Evolutionary conservation across 1,140 invertebrate species (phyloP), one percentile per base, ranked within the genome.

Genomic region (Tachypleus tridentatus): DNA sequence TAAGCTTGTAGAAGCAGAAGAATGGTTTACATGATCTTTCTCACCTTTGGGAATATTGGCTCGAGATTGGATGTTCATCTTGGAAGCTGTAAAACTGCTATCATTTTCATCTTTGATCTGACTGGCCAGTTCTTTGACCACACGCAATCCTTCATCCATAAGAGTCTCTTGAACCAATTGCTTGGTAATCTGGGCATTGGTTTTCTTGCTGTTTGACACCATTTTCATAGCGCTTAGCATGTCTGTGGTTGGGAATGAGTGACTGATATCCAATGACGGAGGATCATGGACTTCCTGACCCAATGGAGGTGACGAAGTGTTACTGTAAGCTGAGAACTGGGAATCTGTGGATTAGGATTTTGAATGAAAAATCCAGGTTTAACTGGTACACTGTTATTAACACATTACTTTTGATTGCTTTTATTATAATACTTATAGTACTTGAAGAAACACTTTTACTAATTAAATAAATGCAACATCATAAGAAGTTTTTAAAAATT

Each of bases 131-230:
- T 76, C 75, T 67, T 75, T 75, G 4, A 76, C 74, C 56, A 76
- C 74, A 61, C 75, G 68, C 10, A 76, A 65, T n/a, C 75, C 75
- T 71, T 76, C 75, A 62, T 76, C 72, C 64, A 76, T 73, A 10
- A 76, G 61, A 8, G 75, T 74, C 63, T 76, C 75, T 63, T 74
- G 74, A 63, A 76, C 71, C 58, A 76, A 62, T 65, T 76, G 75
- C 64, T 72, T 77, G 66, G 74, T 76, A 58, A 69, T 65, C 66
- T 72, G 71, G 51, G 70, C 63, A 60, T 66, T 72, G 4, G 68
- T 65, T 59, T 69, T 71, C 56, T 74, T 73, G 6, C 65, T 61
- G 57, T 58, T 57, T 62, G 62, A 53, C 49, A 49, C 29, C 29
- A 48, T 67, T 57, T 67, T 67, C 66, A 67, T 64, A 3, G 64